phyloP scores from a whole-genome alignment of 2,797 vertebrate species.

The Lagorchestes hirsutus region DNA sequence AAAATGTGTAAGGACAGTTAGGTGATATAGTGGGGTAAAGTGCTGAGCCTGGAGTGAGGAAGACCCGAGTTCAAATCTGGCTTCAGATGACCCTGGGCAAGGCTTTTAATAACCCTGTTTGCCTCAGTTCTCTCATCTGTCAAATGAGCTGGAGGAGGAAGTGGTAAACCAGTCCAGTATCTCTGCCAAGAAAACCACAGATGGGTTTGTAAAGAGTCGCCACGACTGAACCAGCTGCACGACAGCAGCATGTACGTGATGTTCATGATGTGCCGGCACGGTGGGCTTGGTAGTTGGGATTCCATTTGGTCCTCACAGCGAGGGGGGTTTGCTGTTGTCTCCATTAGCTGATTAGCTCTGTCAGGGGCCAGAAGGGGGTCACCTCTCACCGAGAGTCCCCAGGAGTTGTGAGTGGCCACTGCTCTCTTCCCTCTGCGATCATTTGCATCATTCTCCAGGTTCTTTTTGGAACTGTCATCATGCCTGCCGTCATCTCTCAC shows the following conservation, averaged over 20 bases:
- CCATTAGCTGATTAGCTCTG: background rate
- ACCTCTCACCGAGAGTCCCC: no score
- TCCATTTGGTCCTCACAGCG: background rate
- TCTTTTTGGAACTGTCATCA: background rate
- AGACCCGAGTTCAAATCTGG: background rate
- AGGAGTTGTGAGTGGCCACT: background rate
- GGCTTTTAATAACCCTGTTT: background rate
- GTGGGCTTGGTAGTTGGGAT: background rate
- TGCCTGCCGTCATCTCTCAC: background rate
- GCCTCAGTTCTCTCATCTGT: background rate
- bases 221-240: no score
- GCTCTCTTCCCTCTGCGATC: background rate
- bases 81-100: background rate
- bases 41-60: background rate
- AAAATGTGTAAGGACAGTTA: background rate
- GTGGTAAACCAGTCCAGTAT: background rate
- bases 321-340: background rate
- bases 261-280: no score
- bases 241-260: no score
- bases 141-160: background rate
- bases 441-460: background rate
- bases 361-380: background rate
- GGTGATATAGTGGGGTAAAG: no score
- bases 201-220: background rate
- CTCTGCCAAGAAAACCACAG: background rate